Base-by-base conservation (phyloP, 2,888 invertebrate genomes). In the Unio pictorum region DNA sequence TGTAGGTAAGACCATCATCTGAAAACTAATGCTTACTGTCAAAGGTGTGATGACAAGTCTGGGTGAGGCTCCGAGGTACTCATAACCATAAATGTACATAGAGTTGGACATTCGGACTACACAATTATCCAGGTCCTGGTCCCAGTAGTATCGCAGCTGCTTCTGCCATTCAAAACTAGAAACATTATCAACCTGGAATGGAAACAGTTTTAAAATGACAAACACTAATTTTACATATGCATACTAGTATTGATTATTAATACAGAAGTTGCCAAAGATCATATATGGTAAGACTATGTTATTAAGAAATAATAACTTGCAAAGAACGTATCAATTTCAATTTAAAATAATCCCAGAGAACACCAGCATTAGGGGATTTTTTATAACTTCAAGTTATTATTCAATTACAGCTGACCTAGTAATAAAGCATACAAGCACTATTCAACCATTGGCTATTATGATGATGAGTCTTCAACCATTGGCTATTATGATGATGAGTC, bases 61-160 rank as follows among this genome's bases (percentile, higher is more conserved):
- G 6, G 90, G 82, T 4, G 90, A 90, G 0, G 90, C 90, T 5
- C 91, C 91, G 6, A 91, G 84, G 76, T 91, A 91, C 80, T 91
- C 91, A 68, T 90, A 90, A 55, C 90, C 90, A 73, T 91, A 91
- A 57, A 86, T 78, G 71, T 90, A 90, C 59, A 84, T 71, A 6
- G 90, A 89, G 81, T 86, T 90, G 20, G 90, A 90, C 90, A 91
- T 91, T 61, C 87, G 93, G 0, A 95, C 94, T 0, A 94, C 92
- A 84, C 95, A 95, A 84, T 94, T 94, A 81, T 96, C 95, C 0
- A 94, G 92, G 34, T 93, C 93, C 0, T 92, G 92, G 66, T 94
- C 93, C 96, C 96, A 97, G 87, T 96, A 96, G 88, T 96, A 97
- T 1, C 96, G 93, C 72, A 97, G 91, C 92, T 95, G 95, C 91